Base-by-base conservation (phyloP, 1,140 invertebrate genomes). In the Apis laboriosa region DNA sequence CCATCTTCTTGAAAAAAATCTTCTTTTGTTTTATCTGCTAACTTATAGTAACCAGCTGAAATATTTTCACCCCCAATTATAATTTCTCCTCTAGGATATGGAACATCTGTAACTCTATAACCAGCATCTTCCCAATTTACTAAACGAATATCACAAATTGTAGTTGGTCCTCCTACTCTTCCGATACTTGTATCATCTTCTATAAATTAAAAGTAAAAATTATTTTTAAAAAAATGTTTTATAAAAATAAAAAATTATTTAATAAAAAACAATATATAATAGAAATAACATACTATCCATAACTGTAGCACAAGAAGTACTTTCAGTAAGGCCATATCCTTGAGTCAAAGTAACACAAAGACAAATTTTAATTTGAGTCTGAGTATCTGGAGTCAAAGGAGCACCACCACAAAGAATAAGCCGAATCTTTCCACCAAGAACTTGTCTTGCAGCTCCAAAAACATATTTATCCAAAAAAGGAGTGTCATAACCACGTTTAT, bases 261-360 rank as follows among this genome's bases (percentile, higher is more conserved):
- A 63, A 9, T 64, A 34, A 64, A 2, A 11, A 64, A 61, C 0
- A 51, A 72, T 24, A 24, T 24, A 24, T 24, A 75, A n/a, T 70
- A 78, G 24, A 61, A 15, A 11, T 53, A 85, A 95, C 95, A 94
- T 94, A 97, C 97, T 94, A 92, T 98, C 97, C 96, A 98, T 97
- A 76, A 99, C 97, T 24, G 98, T 97, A 51, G 98, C 98, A 90
- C 97, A 98, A 5, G 98, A 99, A 87, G 97, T 97, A 15, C 98
- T 99, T 95, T 99, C 99, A 2, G 99, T 99, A 58, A 99, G 96
- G 12, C 99, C 99, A 94, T 99, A 99, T 68, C 99, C 99, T 92
- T 99, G 98, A 71, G 98, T 96, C 43, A 99, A 96, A 67, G 97
- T 97, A 66, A 97, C 97, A 92, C 98, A 99, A 43, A 99, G 95